A percentile compares a stretch with the other conserved stretches of the same genome.
phyloP scores from a whole-genome alignment of 2,888 invertebrate genomes.

The Hoplodrina ambigua region DNA sequence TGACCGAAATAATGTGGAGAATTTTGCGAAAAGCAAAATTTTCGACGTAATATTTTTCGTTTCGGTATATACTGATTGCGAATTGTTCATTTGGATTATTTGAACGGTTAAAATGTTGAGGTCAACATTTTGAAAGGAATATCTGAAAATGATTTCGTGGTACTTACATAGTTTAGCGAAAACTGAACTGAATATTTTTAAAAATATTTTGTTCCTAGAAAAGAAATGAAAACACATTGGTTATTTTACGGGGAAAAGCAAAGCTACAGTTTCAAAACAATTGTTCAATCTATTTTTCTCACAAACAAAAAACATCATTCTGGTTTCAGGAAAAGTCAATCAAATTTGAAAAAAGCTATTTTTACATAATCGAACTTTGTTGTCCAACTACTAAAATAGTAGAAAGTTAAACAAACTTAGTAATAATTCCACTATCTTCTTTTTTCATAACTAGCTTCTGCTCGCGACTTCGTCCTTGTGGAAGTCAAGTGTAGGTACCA shows the following conservation, averaged over 20 bases:
- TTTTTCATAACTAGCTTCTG: no score
- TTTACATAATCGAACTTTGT: no score
- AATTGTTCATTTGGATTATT: constrained; percentile 13
- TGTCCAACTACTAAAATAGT: no score
- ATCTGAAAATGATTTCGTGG: neutral
- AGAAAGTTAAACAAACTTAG: no score
- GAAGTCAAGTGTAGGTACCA: no score
- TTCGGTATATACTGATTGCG: constrained; percentile 1
- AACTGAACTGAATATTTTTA: neutral
- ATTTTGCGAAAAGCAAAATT: constrained; percentile 27
- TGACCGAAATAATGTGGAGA: constrained; percentile 42
- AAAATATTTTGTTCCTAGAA: neutral
- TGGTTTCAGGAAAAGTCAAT: neutral
- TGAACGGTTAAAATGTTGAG: neutral
- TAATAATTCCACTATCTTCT: no score
- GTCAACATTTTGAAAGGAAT: neutral
- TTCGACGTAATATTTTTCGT: constrained; percentile 24
- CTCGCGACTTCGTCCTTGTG: no score
- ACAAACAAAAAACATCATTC: neutral
- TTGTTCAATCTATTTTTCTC: neutral
- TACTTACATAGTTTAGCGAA: neutral
- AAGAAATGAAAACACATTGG: no score
- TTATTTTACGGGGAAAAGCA: neutral
- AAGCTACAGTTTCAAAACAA: neutral
- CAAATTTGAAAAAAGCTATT: no score